These are phyloP conservation scores for Bicyclus anynana DNA, from an alignment of 1,140 invertebrate genomes.

Conservation along the genomic window DNA sequence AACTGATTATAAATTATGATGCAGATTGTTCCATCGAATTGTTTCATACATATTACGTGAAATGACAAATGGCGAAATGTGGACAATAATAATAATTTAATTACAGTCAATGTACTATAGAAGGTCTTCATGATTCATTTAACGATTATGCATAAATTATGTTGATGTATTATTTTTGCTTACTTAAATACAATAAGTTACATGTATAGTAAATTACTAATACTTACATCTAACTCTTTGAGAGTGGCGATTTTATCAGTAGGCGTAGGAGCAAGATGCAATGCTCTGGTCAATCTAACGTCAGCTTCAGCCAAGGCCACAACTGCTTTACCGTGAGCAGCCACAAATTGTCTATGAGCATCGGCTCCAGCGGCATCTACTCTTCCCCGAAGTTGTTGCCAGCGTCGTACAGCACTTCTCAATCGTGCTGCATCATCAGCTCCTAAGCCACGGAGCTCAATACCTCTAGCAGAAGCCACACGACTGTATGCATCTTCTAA, in stretches of 20 bases:
- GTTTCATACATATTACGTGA: no score
- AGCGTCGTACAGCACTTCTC: constrained; percentile 43
- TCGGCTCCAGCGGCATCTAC: constrained; percentile 55
- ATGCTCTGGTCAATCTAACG: constrained; percentile 81
- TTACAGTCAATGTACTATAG: no score
- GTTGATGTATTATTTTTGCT: no score
- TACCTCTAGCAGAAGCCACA: constrained; percentile 45
- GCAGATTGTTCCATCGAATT: no score
- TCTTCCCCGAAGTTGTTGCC: constrained; percentile 51
- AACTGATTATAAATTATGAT: no score
- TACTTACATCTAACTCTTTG: constrained; percentile 65
- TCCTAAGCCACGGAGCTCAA: constrained; percentile 51
- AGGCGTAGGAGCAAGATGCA: constrained; percentile 78
- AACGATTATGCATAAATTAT: no score
- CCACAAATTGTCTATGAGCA: constrained; percentile 82
- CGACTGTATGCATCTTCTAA: constrained; percentile 66
- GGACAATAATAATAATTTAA: no score
- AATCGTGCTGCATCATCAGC: constrained; percentile 51
- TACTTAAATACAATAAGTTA: no score
- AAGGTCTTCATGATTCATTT: no score
- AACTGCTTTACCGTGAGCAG: constrained; percentile 83
- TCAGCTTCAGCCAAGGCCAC: constrained; percentile 84
- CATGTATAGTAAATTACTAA: no score
- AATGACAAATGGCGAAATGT: no score
- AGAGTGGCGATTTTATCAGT: constrained; percentile 59